These are phyloP conservation scores for Atta colombica DNA, from an alignment of 1,140 invertebrate genomes.

Conservation along the genomic window DNA sequence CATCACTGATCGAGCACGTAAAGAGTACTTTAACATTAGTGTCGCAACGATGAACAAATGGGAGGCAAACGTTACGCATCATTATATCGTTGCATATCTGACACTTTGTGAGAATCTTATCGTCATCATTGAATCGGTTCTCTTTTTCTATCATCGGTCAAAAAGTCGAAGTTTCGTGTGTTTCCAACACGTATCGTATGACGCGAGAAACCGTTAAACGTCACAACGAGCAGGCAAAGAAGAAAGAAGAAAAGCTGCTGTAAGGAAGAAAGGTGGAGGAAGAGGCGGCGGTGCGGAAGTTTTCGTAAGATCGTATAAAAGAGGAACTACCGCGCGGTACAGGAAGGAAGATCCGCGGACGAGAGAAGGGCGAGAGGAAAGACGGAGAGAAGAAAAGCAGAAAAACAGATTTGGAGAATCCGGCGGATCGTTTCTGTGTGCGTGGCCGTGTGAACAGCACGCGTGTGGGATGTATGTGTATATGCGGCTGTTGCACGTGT, in stretches of 20 bases:
- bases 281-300: constrained; percentile 65
- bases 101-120: neutral
- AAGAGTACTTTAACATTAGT: constrained; percentile 1
- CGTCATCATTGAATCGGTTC: neutral
- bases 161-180: constrained; percentile 16
- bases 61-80: constrained; percentile 8
- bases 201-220: constrained; percentile 62
- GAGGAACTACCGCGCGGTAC: constrained; percentile 50
- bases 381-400: constrained; percentile 53
- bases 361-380: neutral
- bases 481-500: neutral
- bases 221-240: constrained; percentile 46
- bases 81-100: neutral
- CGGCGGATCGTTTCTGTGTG: constrained; percentile 53
- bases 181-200: neutral
- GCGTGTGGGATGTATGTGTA: neutral
- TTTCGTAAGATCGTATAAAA: constrained; percentile 73
- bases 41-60: constrained; percentile 6
- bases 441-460: neutral
- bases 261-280: constrained; percentile 13
- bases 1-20: constrained; percentile 15
- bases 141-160: neutral
- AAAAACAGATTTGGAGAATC: constrained; percentile 65
- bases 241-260: constrained; percentile 65
- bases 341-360: constrained; percentile 54